phyloP scores from a whole-genome alignment of 2,888 invertebrate genomes.

The Apamea crenata region DNA sequence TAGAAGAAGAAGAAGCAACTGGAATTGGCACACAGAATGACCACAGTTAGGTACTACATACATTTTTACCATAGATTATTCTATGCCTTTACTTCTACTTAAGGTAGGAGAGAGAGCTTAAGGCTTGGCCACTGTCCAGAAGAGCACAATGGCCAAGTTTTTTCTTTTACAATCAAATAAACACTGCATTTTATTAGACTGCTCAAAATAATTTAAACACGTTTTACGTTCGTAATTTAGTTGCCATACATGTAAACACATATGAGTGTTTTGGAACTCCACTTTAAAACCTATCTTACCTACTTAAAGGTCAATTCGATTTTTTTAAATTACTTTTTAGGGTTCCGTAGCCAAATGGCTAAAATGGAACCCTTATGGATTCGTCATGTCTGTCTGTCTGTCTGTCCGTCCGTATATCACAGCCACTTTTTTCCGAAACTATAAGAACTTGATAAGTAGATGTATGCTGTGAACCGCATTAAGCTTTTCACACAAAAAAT shows the following conservation, averaged over 20 bases:
- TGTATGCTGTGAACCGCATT: too few species aligned
- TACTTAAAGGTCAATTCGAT: not conserved
- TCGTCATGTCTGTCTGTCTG: too few species aligned
- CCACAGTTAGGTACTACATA: not conserved
- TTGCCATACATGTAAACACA: not conserved
- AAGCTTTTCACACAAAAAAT: too few species aligned
- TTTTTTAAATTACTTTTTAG: not conserved
- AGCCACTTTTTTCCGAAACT: too few species aligned
- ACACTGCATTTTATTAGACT: constrained; percentile 10
- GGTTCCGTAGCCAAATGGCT: too few species aligned
- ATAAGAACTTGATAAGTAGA: too few species aligned
- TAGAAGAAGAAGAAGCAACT: too few species aligned
- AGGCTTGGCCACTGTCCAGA: not conserved
- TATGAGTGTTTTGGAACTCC: not conserved
- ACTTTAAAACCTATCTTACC: not conserved
- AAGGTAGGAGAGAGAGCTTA: not conserved
- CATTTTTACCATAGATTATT: not conserved
- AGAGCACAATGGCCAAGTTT: not conserved
- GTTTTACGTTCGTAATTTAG: not conserved
- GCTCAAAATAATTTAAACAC: too few species aligned
- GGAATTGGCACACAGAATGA: not conserved
- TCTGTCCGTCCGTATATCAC: too few species aligned
- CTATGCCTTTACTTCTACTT: not conserved
- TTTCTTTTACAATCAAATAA: constrained; percentile 3
- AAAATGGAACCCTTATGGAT: too few species aligned